Evolutionary conservation across 2,888 invertebrate species (phyloP), one percentile per base, ranked within the genome.

Genomic region (Synergus itoensis): DNA sequence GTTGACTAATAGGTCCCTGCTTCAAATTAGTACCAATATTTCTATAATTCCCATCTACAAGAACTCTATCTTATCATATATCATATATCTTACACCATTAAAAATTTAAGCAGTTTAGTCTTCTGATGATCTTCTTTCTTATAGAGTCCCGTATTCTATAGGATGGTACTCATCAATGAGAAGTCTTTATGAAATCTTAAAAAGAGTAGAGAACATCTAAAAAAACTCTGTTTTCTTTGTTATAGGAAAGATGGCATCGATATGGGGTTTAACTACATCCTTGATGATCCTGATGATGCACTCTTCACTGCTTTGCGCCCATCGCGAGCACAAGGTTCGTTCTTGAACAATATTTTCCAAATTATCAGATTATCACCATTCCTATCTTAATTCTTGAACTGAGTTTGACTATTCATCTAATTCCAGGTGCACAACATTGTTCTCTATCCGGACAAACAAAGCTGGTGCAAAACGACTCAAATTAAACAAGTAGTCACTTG

Each of bases 401-500:
- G 62, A 60, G 5, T 45, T 48, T 77, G 14, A 79, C 65, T 36
- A 45, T 65, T 57, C 1, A 1, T 73, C 65, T 81, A 77, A 76
- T 83, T 79, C 64, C 83, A 95, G 95, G 95, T 95, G 9, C 95
- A 95, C 92, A 95, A 95, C 88, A 95, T 95, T 81, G 95, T 95
- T 4, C 90, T 95, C 62, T 95, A 95, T 87, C 95, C 95, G 1
- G 95, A 95, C 88, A 94, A 95, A 85, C 95, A 95, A 89, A 95
- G 95, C 40, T 95, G 95, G 95, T 95, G 95, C 89, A 94, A 95
- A 87, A 94, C 95, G 21, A 95, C 95, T 43, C 94, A 94, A 7
- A 95, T 95, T 83, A 94, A 95, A 88, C 95, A 95, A 90, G 94
- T 95, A 36, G 94, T 95, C 57, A 94, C 94, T n/a, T 94, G 94